These are phyloP conservation scores for Prostheceraeus crozeri DNA, from an alignment of 2,888 invertebrate genomes.

Conservation along the genomic window DNA sequence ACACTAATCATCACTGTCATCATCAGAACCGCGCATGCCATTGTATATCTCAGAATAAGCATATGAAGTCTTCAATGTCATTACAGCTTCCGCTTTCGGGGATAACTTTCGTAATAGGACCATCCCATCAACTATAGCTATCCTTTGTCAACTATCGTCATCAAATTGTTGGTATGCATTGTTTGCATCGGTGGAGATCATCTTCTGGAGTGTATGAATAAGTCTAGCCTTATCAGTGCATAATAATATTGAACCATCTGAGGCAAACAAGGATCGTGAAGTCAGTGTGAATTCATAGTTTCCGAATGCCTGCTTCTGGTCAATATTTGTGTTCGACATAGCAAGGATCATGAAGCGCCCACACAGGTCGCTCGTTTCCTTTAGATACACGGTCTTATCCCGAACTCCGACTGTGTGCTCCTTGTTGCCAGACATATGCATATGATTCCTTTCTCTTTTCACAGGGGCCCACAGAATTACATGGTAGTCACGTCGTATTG, in stretches of 20 bases:
- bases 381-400: conserved; percentile 38
- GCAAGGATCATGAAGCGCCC: conserved; percentile 36
- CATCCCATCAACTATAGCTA: too few species aligned
- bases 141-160: too few species aligned
- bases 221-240: conserved; percentile 26
- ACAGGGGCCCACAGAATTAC: conserved; percentile 39
- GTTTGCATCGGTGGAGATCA: too few species aligned
- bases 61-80: too few species aligned
- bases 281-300: conserved; percentile 31
- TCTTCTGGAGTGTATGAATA: conserved; percentile 31
- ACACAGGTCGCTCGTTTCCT: conserved; percentile 35
- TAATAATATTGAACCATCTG: conserved; percentile 31
- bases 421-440: conserved; percentile 38
- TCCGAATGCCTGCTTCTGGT: conserved; percentile 32
- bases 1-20: too few species aligned
- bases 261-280: conserved; percentile 32
- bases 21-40: too few species aligned
- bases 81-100: too few species aligned
- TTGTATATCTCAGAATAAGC: too few species aligned
- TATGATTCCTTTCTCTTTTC: conserved; percentile 36
- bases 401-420: conserved; percentile 32
- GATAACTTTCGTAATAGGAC: too few species aligned
- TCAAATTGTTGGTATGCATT: too few species aligned
- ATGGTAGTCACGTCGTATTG: conserved; percentile 38
- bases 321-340: conserved; percentile 34